Evolutionary conservation across 2,888 invertebrate genomes (phyloP).

Genomic region (Invenusta paracnida): DNA sequence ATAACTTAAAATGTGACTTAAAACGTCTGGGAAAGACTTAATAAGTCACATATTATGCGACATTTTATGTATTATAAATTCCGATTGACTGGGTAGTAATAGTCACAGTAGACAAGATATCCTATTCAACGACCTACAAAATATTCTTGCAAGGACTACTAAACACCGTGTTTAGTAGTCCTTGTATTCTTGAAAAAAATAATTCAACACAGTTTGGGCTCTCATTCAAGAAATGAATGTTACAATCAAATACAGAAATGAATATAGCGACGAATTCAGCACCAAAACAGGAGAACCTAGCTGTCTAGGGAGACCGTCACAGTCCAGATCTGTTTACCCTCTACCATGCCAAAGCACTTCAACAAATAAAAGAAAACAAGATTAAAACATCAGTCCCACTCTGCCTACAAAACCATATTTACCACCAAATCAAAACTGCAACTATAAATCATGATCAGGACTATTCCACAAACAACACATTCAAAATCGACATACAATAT

Average conservation of each 20-base stretch:
- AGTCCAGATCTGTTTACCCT: constrained; percentile 41
- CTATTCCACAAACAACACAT: background rate
- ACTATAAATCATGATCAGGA: background rate
- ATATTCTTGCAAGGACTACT: too few species aligned
- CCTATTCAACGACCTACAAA: background rate
- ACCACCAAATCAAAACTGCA: background rate
- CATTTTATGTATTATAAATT: too few species aligned
- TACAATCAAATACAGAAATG: background rate
- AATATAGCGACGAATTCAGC: constrained; percentile 20
- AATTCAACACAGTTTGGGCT: background rate
- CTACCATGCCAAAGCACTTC: constrained; percentile 33
- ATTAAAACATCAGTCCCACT: background rate
- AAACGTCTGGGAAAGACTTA: too few species aligned
- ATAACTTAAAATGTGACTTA: too few species aligned
- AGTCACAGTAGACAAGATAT: too few species aligned
- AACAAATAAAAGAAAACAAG: background rate
- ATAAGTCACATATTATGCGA: too few species aligned
- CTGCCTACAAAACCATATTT: background rate
- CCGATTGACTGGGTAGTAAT: too few species aligned
- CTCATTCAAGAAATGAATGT: constrained; percentile 12
- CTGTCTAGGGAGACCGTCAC: constrained; percentile 39
- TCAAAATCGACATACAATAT: background rate
- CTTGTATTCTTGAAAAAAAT: too few species aligned
- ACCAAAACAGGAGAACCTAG: constrained; percentile 38
- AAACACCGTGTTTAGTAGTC: too few species aligned